Evolutionary conservation across 1,140 invertebrate species (phyloP).

Genomic region (Geopemphigus sp.): DNA sequence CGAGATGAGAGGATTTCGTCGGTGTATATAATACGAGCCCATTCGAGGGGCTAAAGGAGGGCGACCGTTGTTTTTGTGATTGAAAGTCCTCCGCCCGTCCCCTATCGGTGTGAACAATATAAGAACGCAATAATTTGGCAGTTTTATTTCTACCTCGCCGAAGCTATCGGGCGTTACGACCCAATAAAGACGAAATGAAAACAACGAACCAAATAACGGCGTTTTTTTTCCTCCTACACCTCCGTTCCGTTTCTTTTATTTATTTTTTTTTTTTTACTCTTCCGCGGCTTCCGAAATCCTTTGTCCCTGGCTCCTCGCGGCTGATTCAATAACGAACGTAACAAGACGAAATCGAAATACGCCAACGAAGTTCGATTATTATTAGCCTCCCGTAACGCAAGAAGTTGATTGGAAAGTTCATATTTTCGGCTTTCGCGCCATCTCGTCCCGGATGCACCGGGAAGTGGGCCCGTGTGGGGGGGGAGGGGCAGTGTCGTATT

Average conservation of each 20-base stretch:
- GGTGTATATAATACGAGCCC: neutral
- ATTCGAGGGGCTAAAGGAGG: neutral
- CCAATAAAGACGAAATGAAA: slow-evolving; percentile 47
- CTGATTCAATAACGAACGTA: slow-evolving; percentile 45
- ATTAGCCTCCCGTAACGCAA: neutral
- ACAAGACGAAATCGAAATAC: slow-evolving; percentile 46
- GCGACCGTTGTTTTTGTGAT: slow-evolving; percentile 36
- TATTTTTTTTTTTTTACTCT: too few relatives aligned
- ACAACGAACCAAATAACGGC: slow-evolving; percentile 40
- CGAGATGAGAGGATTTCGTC: neutral
- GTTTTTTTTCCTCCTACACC: neutral
- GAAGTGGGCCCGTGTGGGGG: too few relatives aligned
- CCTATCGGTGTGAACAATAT: slow-evolving; percentile 22
- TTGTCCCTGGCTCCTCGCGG: neutral
- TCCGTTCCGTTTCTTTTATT: neutral
- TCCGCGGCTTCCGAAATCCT: neutral
- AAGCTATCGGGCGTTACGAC: slow-evolving; percentile 38
- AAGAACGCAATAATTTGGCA: slow-evolving; percentile 40
- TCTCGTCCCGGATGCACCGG: too few relatives aligned
- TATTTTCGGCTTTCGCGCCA: slow-evolving; percentile 1
- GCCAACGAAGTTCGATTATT: slow-evolving; percentile 43
- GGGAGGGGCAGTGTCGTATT: too few relatives aligned
- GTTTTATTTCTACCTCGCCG: slow-evolving; percentile 9
- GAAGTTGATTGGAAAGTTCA: slow-evolving; percentile 44
- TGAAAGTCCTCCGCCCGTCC: slow-evolving; percentile 21